phyloP scores from a whole-genome alignment of 2,797 vertebrate species.

The Cercopithecus hamlyni region DNA sequence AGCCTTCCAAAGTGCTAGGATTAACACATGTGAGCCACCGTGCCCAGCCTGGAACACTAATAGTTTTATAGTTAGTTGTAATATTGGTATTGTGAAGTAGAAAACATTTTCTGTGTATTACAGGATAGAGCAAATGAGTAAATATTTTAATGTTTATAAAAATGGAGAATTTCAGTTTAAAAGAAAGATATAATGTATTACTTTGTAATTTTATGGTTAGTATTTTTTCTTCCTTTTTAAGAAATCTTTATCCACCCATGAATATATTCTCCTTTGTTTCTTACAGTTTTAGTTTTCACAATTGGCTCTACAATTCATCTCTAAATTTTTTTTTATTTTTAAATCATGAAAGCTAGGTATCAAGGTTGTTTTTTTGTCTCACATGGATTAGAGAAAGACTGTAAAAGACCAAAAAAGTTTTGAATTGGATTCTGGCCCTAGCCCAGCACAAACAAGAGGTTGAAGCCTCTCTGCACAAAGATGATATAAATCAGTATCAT shows the following conservation, averaged over 20 bases:
- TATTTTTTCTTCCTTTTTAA: background rate
- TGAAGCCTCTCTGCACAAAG: background rate
- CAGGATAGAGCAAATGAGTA: background rate
- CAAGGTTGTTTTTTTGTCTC: background rate
- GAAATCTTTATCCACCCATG: background rate
- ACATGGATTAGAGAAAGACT: background rate
- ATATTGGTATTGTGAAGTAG: background rate
- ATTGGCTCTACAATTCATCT: background rate
- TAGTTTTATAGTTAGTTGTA: background rate
- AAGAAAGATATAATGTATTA: background rate
- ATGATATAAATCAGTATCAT: background rate
- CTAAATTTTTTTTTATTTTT: background rate
- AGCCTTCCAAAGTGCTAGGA: too few species aligned
- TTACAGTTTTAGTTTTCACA: background rate
- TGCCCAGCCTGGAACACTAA: too few species aligned
- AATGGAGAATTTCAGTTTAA: slow-evolving; percentile 7
- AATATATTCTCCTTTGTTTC: background rate
- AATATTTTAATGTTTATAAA: background rate
- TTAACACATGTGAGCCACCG: too few species aligned
- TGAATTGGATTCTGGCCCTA: background rate
- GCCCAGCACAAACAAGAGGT: background rate
- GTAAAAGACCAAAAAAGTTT: background rate
- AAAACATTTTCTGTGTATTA: background rate
- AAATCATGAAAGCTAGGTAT: background rate
- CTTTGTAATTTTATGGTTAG: background rate